Conservation (phyloP, 2,797 vertebrate species). For the Chiroxiphia lanceolata region DNA sequence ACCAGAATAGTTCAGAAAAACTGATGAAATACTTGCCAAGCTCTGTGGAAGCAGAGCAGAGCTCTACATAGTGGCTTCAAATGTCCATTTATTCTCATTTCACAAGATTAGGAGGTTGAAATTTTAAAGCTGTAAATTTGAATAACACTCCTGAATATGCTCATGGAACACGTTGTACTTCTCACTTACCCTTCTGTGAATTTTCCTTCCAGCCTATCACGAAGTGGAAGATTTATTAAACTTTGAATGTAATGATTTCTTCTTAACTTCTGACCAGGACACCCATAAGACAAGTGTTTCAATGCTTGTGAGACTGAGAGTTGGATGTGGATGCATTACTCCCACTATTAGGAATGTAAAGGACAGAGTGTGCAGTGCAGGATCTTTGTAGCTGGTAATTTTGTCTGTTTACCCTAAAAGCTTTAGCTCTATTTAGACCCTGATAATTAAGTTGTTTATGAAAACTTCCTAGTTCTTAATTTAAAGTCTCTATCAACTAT, state of each 20-base stretch:
- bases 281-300: background rate
- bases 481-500: conserved; percentile 31
- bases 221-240: background rate
- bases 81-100: background rate
- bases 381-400: background rate
- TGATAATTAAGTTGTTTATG: conserved; percentile 25
- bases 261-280: background rate
- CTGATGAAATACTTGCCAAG: background rate
- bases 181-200: background rate
- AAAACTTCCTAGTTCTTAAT: conserved; percentile 23
- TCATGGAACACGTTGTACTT: background rate
- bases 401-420: background rate
- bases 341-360: background rate
- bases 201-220: background rate
- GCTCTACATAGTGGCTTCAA: background rate
- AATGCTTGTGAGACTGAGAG: background rate
- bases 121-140: background rate
- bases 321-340: background rate
- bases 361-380: background rate
- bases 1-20: background rate
- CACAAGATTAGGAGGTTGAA: background rate
- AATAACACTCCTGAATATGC: background rate
- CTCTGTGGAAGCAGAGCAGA: background rate
- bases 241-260: background rate
- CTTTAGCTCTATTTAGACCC: conserved; percentile 5